Conservation (phyloP, 2,797 vertebrate species). For the Lemur catta region DNA sequence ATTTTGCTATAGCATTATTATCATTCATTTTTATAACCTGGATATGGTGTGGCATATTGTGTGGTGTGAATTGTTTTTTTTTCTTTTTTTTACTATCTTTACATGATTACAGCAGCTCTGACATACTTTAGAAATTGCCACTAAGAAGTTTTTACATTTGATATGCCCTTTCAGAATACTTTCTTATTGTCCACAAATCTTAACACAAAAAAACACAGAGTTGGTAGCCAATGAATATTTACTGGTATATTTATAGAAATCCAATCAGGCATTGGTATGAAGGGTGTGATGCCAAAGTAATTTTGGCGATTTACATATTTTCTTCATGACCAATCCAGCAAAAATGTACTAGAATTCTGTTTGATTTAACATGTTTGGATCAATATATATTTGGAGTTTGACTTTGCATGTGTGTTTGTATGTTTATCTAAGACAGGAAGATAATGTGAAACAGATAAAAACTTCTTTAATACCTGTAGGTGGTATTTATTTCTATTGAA, state of each 20-base stretch:
- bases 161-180: not conserved
- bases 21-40: not conserved
- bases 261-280: not conserved
- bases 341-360: not conserved
- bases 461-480: not conserved
- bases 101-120: not conserved
- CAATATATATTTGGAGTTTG: not conserved
- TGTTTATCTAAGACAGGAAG: not conserved
- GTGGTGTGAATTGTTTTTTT: not conserved
- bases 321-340: not conserved
- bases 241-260: not conserved
- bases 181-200: not conserved
- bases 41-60: not conserved
- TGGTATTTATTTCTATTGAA: not conserved
- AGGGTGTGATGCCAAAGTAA: not conserved
- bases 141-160: not conserved
- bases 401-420: not conserved
- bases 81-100: not conserved
- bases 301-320: not conserved
- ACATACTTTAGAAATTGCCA: not conserved
- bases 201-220: not conserved
- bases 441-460: not conserved
- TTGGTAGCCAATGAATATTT: not conserved
- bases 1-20: not conserved
- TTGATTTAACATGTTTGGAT: not conserved